Evolutionary conservation across 64 coral and sea anemone species (phyloP), one percentile per base, ranked within the genome.

Genomic region (Orbicella faveolata): DNA sequence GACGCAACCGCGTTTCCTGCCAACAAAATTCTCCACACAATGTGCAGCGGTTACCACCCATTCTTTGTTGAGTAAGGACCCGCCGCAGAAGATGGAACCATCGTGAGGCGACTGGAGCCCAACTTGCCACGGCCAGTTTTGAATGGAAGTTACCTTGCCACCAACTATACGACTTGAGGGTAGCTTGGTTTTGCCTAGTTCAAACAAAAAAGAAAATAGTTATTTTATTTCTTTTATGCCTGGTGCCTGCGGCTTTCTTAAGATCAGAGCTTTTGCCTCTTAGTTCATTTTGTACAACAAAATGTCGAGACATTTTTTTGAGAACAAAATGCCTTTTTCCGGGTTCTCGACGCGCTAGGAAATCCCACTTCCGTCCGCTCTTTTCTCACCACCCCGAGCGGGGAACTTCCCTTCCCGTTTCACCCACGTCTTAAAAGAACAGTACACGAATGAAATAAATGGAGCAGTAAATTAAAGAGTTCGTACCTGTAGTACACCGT

Each of bases 41-140:
- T 93, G 92, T 77, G 87, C 92, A 84, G 92, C 92, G 72, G 92
- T 93, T 35, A 93, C 52, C 17, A 83, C 87, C 92, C 92, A 93
- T 41, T 94, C 79, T 34, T 79, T 41, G 73, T 85, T 94, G 16
- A 94, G 87, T 35, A 94, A 68, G 4, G 87, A 94, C 14, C 92
- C 92, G 36, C 92, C 92, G 55, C 92, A 94, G 41, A 94, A 89
- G 34, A 94, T 94, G 1, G 51, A 41, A 19, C 21, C 16, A 15
- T 48, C 48, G 52, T 12, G 18, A 13, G n/a, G 53, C 16, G 59
- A 75, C 72, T 89, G 64, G 61, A 94, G 87, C 70, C 92, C 92
- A 62, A 89, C 87, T 44, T 94, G 92, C 92, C 92, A 94, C 17
- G 92, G 92, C 92, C 92, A 94, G 7, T 94, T 76, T 73, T 76